These are phyloP conservation scores for Helobdella robusta DNA, from an alignment of 2,888 invertebrate species.

Conservation along the genomic window DNA sequence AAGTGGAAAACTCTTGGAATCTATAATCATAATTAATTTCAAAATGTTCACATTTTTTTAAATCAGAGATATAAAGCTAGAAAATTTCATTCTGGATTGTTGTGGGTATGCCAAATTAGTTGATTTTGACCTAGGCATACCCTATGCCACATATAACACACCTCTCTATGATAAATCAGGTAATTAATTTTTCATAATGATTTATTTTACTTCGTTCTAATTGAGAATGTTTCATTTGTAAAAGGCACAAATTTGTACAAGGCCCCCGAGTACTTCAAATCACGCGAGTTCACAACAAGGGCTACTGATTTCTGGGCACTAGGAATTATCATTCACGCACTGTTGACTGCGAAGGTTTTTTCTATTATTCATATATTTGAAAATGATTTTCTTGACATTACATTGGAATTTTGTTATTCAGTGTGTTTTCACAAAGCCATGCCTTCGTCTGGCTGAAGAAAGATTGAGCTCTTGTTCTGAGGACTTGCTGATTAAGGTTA, in stretches of 20 bases:
- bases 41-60: background rate
- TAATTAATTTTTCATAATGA: background rate
- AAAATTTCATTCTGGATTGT: constrained; percentile 11
- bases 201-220: background rate
- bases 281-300: constrained; percentile 18
- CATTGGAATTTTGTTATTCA: background rate
- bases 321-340: constrained; percentile 17
- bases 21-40: no score
- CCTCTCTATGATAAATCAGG: constrained; percentile 19
- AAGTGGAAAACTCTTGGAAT: no score
- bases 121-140: constrained; percentile 21
- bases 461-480: background rate
- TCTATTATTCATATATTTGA: background rate
- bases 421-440: constrained; percentile 22
- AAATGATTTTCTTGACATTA: background rate
- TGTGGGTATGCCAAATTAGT: constrained; percentile 25
- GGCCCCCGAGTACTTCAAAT: constrained; percentile 21
- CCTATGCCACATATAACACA: constrained; percentile 18
- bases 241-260: constrained; percentile 23
- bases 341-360: constrained; percentile 18
- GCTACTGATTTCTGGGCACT: constrained; percentile 18
- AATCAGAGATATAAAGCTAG: constrained; percentile 10
- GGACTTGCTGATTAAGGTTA: constrained; percentile 12
- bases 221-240: no score
- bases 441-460: constrained; percentile 13